Evolutionary conservation across 1,140 invertebrate species (phyloP).

Genomic region (Telenomus remus): DNA sequence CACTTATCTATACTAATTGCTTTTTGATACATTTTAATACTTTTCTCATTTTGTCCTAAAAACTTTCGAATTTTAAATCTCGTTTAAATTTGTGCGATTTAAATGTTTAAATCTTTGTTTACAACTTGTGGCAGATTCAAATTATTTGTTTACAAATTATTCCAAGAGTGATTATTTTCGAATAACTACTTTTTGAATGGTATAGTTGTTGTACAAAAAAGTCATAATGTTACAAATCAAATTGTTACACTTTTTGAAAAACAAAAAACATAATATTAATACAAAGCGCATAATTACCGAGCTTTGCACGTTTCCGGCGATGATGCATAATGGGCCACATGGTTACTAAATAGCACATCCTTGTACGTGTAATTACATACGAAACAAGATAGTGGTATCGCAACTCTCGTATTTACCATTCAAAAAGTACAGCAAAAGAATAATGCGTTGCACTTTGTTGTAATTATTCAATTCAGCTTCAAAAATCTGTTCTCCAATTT

Average conservation of each 20-base stretch:
- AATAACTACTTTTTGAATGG: conserved; percentile 5
- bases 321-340: conserved; percentile 32
- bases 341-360: conserved; percentile 28
- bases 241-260: conserved; percentile 36
- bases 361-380: conserved; percentile 32
- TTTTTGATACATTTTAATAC: too few species aligned
- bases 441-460: background rate
- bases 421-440: too few species aligned
- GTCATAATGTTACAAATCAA: too few species aligned
- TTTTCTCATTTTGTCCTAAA: too few species aligned
- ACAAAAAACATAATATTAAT: conserved; percentile 25
- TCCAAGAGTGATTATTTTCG: too few species aligned
- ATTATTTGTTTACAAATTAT: too few species aligned
- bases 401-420: conserved; percentile 5
- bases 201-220: conserved; percentile 28
- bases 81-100: too few species aligned
- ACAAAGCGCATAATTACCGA: conserved; percentile 30
- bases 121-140: too few species aligned
- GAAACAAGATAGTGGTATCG: conserved; percentile 29
- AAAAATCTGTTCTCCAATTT: too few species aligned
- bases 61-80: too few species aligned
- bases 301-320: conserved; percentile 28
- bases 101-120: too few species aligned
- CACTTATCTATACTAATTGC: background rate
- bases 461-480: too few species aligned